A percentile compares a stretch with the other conserved stretches of the same genome.
Evolutionary conservation across 2,113 vertebrate genomes (phyloP).

Genomic region (Antidorcas marsupialis): DNA sequence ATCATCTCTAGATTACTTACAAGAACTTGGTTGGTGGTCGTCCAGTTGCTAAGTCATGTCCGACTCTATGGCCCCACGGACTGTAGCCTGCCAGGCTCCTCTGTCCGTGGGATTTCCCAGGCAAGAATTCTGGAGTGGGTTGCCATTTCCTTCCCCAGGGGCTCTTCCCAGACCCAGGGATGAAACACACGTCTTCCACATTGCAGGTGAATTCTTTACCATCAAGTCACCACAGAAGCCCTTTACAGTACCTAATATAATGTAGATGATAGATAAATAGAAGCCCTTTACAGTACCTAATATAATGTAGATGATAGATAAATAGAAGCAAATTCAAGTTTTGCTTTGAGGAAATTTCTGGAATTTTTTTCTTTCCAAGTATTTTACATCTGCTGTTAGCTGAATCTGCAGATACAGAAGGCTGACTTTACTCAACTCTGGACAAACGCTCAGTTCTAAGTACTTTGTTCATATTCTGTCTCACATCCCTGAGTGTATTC

Average conservation of each 20-base stretch:
- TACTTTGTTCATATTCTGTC: not conserved
- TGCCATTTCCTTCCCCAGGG: not conserved
- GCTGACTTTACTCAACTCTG: not conserved
- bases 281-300: not conserved
- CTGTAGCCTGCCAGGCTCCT: not conserved
- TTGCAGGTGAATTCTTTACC: not conserved
- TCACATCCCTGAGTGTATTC: not conserved
- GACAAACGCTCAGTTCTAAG: rapidly evolving
- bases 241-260: not conserved
- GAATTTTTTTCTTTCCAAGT: not conserved
- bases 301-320: not conserved
- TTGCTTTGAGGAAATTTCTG: not conserved
- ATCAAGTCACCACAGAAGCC: not conserved
- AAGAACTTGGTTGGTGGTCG: not conserved
- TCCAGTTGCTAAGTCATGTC: not conserved
- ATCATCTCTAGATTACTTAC: not conserved
- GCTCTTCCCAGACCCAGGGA: not conserved
- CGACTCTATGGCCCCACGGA: not conserved
- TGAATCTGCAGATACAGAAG: not conserved
- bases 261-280: not conserved
- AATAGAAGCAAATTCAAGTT: not conserved
- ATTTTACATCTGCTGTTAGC: not conserved
- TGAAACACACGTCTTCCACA: not conserved
- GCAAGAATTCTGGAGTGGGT: not conserved
- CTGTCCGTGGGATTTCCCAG: not conserved